Evolutionary conservation across 2,888 invertebrate species (phyloP).

Genomic region (Sturmia bella): DNA sequence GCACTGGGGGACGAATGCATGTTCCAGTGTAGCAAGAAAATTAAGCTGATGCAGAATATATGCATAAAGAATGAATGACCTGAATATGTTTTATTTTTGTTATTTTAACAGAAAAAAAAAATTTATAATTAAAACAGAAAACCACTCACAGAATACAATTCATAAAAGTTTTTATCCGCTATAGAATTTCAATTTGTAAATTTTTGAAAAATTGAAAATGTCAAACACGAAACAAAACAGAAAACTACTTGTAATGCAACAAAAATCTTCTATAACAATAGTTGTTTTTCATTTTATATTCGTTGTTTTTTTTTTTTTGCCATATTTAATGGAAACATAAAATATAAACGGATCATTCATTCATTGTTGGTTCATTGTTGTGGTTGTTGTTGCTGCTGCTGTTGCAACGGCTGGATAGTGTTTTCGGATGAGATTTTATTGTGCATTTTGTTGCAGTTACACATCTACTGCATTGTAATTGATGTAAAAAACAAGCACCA

Average conservation of each 20-base stretch:
- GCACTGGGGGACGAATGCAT: too few species aligned
- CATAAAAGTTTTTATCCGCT: not conserved
- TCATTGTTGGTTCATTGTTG: not conserved
- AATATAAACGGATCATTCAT: conserved; percentile 26
- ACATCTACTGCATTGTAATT: conserved; percentile 44
- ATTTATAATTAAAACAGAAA: conserved; percentile 47
- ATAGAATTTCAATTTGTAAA: conserved; percentile 38
- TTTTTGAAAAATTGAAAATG: conserved; percentile 51
- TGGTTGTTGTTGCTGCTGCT: too few species aligned
- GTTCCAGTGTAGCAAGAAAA: too few species aligned
- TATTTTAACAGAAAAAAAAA: conserved; percentile 13
- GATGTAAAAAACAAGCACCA: conserved; percentile 9
- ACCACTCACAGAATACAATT: conserved; percentile 7
- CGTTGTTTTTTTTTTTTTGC: conserved; percentile 1
- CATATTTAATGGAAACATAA: conserved; percentile 21
- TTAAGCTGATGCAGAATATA: too few species aligned
- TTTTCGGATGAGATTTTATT: conserved; percentile 16
- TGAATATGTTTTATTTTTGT: not conserved
- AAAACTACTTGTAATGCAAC: conserved; percentile 20
- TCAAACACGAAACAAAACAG: conserved; percentile 50
- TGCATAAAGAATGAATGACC: too few species aligned
- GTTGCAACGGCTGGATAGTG: not conserved
- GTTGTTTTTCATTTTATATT: not conserved
- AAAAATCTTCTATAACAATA: not conserved
- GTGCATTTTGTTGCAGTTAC: conserved; percentile 38